These are phyloP conservation scores for Genyomyrus donnyi DNA, from an alignment of 2,113 vertebrate genomes.

Conservation along the genomic window DNA sequence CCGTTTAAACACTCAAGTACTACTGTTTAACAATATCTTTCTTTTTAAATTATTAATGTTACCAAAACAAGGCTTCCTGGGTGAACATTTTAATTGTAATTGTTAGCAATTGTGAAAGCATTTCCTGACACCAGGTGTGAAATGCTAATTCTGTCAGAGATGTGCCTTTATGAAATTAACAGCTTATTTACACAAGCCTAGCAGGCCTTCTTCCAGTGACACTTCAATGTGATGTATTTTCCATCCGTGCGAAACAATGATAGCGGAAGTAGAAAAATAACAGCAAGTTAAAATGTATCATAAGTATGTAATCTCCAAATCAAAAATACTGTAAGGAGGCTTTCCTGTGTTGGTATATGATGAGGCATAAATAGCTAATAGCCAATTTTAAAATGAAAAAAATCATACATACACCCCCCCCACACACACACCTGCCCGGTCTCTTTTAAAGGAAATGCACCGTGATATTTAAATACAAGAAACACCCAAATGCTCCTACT, in stretches of 20 bases:
- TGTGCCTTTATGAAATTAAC: not conserved
- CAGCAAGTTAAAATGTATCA: not conserved
- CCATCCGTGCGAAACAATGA: not conserved
- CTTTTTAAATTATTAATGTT: not conserved
- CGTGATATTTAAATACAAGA: not conserved
- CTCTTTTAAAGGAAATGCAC: not conserved
- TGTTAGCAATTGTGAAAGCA: not conserved
- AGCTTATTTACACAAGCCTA: not conserved
- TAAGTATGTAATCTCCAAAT: not conserved
- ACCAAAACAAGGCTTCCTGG: not conserved
- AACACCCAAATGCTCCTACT: not conserved
- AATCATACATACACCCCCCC: not conserved
- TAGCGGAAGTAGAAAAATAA: not conserved
- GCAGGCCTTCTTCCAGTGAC: not conserved
- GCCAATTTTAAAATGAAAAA: not conserved
- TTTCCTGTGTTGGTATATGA: not conserved
- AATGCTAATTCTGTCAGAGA: not conserved
- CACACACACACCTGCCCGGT: not conserved
- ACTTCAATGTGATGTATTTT: not conserved
- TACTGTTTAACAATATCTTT: not conserved
- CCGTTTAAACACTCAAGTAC: not conserved
- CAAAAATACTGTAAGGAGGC: not conserved
- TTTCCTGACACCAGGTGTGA: not conserved
- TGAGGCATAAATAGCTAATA: not conserved
- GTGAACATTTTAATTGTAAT: conserved; percentile 1